These are phyloP conservation scores for Trigoniulus corallinus DNA, from an alignment of 1,140 invertebrate genomes.

Conservation along the genomic window DNA sequence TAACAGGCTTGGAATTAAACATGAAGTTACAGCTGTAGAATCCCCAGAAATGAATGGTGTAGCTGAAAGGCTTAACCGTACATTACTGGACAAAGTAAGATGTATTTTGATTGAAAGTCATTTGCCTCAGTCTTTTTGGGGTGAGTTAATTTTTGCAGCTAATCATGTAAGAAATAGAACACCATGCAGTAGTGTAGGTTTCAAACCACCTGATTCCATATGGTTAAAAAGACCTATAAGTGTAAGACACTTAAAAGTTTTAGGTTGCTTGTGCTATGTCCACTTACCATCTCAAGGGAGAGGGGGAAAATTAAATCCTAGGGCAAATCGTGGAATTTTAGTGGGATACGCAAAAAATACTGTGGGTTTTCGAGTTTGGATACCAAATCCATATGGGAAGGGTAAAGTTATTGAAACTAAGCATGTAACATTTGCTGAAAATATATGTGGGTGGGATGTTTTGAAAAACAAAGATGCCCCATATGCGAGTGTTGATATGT, in stretches of 20 bases:
- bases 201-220: slow-evolving; percentile 4
- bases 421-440: slow-evolving; percentile 2
- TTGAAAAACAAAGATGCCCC: neutral
- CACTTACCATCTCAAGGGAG: slow-evolving; percentile 6
- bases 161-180: slow-evolving; percentile 11
- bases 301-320: slow-evolving; percentile 10
- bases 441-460: neutral
- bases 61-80: slow-evolving; percentile 15
- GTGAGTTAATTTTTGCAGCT: slow-evolving; percentile 12
- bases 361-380: slow-evolving; percentile 5
- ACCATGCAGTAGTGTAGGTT: neutral
- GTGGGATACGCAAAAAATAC: slow-evolving; percentile 4
- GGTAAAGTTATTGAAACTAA: neutral
- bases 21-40: slow-evolving; percentile 14
- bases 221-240: slow-evolving; percentile 4
- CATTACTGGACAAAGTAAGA: slow-evolving; percentile 10
- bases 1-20: slow-evolving; percentile 11
- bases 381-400: neutral
- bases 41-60: slow-evolving; percentile 16
- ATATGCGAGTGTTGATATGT: neutral
- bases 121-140: slow-evolving; percentile 15
- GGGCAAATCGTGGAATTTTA: slow-evolving; percentile 4
- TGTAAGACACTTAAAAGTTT: slow-evolving; percentile 8
- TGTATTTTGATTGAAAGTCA: slow-evolving; percentile 11
- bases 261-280: slow-evolving; percentile 3